phyloP scores from a whole-genome alignment of 2,797 vertebrate genomes.

The Esox masquinongy region DNA sequence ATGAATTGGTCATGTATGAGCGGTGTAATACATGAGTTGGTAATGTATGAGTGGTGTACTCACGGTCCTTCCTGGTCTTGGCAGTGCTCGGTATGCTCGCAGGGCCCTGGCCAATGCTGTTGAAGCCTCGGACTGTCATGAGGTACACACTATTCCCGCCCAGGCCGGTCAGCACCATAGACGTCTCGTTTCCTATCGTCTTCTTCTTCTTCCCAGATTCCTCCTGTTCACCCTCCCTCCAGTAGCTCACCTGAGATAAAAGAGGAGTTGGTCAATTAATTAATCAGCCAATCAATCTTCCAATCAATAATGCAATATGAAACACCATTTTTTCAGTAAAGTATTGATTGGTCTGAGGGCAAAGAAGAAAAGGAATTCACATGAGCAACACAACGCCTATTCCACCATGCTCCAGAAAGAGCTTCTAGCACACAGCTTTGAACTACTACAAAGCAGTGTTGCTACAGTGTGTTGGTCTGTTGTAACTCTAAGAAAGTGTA shows the following conservation, averaged over 20 bases:
- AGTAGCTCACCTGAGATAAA: slow-evolving; percentile 84
- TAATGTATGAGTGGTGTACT: slow-evolving; percentile 60
- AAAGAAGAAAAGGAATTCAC: too few relatives aligned
- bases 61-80: slow-evolving; percentile 90
- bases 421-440: too few relatives aligned
- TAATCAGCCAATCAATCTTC: too few relatives aligned
- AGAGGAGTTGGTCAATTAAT: background rate
- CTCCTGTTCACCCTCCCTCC: slow-evolving; percentile 90
- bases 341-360: too few relatives aligned
- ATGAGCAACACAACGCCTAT: too few relatives aligned
- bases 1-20: too few relatives aligned
- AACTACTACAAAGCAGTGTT: too few relatives aligned
- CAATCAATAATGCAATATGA: too few relatives aligned
- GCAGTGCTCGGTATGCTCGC: slow-evolving; percentile 77
- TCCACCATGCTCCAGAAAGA: too few relatives aligned
- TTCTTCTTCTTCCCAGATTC: slow-evolving; percentile 84
- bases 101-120: slow-evolving; percentile 92
- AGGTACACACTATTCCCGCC: slow-evolving; percentile 89
- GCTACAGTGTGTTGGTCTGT: too few relatives aligned
- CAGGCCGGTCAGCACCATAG: slow-evolving; percentile 83
- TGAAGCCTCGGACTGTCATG: slow-evolving; percentile 90
- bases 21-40: background rate
- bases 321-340: too few relatives aligned
- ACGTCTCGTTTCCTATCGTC: slow-evolving; percentile 88
- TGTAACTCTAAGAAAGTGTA: too few relatives aligned